Conservation (phyloP, 2,797 vertebrate species). For the Morelia viridis region DNA sequence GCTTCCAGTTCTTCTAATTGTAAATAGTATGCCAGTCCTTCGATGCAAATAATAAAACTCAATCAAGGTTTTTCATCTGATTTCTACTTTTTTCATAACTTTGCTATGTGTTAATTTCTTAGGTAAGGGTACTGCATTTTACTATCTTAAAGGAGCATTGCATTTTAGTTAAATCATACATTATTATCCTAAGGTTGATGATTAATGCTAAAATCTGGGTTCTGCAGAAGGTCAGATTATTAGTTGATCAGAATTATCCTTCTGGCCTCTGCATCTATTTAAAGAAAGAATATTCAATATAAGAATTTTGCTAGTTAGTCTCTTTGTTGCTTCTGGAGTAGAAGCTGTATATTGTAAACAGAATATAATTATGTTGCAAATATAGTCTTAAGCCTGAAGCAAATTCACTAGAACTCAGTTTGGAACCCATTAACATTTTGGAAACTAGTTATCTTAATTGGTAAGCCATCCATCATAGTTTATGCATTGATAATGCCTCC, state of each 20-base stretch:
- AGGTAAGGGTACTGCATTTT: neutral
- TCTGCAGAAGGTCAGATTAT: neutral
- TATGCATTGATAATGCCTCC: slow-evolving; percentile 54
- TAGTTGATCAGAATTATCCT: neutral
- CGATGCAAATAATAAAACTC: neutral
- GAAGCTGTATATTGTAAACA: slow-evolving; percentile 58
- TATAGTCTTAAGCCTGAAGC: slow-evolving; percentile 56
- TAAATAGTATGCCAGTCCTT: neutral
- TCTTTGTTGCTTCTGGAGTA: slow-evolving; percentile 12
- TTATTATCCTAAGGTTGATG: neutral
- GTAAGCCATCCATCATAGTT: slow-evolving; percentile 64
- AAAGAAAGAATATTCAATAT: slow-evolving; percentile 4
- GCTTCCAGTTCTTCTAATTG: neutral
- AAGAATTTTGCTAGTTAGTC: neutral
- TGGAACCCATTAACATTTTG: slow-evolving; percentile 53
- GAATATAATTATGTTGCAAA: slow-evolving; percentile 64
- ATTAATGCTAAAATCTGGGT: neutral
- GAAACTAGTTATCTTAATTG: slow-evolving; percentile 64
- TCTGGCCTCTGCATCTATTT: slow-evolving; percentile 4
- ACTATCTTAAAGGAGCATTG: neutral
- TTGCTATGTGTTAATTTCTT: neutral
- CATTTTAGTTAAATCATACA: neutral
- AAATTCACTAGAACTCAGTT: slow-evolving; percentile 61
- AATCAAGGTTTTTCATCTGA: neutral
- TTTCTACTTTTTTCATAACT: neutral